Percentiles rank a stretch among this genome's conserved stretches.
phyloP scores from a whole-genome alignment of 2,888 invertebrate genomes.

The Caenorhabditis angaria region DNA sequence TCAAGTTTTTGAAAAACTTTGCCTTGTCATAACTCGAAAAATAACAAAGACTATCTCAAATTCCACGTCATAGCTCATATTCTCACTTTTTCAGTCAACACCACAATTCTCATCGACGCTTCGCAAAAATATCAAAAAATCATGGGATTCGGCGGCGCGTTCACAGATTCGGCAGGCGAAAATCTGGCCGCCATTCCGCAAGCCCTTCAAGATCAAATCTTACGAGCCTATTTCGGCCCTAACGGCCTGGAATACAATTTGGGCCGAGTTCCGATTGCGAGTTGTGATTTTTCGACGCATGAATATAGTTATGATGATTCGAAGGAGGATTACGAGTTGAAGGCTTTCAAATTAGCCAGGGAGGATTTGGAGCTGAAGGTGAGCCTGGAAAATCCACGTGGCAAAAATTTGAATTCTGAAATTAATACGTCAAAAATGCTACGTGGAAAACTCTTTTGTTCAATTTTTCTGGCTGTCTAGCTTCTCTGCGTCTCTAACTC shows the following conservation, averaged over 20 bases:
- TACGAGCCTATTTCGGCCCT: constrained; percentile 35
- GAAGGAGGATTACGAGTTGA: constrained; percentile 75
- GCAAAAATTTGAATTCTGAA: no score
- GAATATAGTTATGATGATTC: constrained; percentile 84
- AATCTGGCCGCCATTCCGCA: constrained; percentile 28
- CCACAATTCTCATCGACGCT: constrained; percentile 36
- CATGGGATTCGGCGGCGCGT: constrained; percentile 86
- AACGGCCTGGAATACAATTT: constrained; percentile 73
- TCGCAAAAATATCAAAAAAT: constrained; percentile 78
- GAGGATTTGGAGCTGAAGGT: constrained; percentile 81
- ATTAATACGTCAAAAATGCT: no score
- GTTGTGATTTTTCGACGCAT: constrained; percentile 85
- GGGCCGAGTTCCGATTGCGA: constrained; percentile 84
- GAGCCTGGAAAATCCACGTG: no score
- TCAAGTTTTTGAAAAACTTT: no score
- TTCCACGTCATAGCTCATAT: no score
- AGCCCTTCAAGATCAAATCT: constrained; percentile 12
- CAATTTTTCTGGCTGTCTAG: no score
- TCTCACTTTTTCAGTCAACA: constrained; percentile 19
- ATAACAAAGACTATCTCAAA: no score
- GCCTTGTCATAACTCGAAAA: no score
- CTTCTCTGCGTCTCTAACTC: no score
- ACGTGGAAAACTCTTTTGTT: no score
- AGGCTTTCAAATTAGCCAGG: constrained; percentile 77
- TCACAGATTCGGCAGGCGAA: constrained; percentile 78